Conservation (phyloP, 1,140 invertebrate species). For the Trypoxylus dichotomus region DNA sequence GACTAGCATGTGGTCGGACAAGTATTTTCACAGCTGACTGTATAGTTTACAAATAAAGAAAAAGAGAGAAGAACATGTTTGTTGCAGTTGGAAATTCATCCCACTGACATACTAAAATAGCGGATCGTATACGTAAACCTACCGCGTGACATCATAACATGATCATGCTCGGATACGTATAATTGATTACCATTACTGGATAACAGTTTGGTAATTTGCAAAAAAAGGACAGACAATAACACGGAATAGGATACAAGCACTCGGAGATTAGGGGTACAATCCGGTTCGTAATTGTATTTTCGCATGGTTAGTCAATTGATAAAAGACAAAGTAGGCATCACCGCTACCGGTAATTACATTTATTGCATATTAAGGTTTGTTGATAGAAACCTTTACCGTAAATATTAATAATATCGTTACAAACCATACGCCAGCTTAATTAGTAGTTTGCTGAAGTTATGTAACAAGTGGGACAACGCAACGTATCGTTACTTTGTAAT, state of each 20-base stretch:
- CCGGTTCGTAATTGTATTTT: neutral
- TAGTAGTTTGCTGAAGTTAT: neutral
- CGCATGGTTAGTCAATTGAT: neutral
- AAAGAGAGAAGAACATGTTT: neutral
- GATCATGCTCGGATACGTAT: neutral
- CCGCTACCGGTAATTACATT: neutral
- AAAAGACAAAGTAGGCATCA: neutral
- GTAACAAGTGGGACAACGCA: neutral
- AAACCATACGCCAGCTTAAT: neutral
- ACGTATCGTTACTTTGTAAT: neutral
- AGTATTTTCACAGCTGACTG: neutral
- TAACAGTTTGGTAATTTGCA: neutral
- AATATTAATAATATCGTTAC: neutral
- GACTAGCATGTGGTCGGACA: neutral
- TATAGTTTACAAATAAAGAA: neutral
- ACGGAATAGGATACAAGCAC: neutral
- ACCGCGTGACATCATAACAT: neutral
- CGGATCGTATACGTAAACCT: neutral
- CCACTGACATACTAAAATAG: constrained; percentile 3
- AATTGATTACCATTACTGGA: neutral
- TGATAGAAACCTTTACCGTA: neutral
- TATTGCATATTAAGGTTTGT: neutral
- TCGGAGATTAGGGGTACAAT: neutral
- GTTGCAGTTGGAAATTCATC: neutral
- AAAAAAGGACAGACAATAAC: neutral